These are phyloP conservation scores for Clepsis dumicolana DNA, from an alignment of 2,888 invertebrate species.

Conservation along the genomic window DNA sequence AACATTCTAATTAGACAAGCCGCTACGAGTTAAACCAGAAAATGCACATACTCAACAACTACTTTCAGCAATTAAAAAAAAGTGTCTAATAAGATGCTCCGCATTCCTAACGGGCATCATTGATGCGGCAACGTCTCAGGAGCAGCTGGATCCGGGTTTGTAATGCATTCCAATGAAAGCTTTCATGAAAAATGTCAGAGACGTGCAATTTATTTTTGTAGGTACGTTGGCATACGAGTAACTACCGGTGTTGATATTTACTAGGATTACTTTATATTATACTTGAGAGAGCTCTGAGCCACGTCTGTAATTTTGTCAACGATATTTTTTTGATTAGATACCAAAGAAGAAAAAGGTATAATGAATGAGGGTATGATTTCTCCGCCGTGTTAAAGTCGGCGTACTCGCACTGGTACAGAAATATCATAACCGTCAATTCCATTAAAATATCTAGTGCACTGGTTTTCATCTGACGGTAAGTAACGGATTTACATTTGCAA, in stretches of 20 bases:
- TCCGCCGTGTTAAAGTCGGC: not conserved
- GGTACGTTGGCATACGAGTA: too few species aligned
- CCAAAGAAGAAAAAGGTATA: too few species aligned
- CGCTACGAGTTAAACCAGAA: slow-evolving; percentile 60
- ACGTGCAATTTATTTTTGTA: too few species aligned
- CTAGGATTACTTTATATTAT: too few species aligned
- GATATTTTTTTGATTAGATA: too few species aligned
- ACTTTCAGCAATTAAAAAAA: slow-evolving; percentile 47
- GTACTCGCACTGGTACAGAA: not conserved
- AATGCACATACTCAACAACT: slow-evolving; percentile 58
- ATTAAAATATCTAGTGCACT: slow-evolving; percentile 34
- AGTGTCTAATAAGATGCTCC: slow-evolving; percentile 32
- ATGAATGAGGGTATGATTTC: not conserved
- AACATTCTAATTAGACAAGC: slow-evolving; percentile 69
- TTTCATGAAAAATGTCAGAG: slow-evolving; percentile 5
- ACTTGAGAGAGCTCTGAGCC: too few species aligned
- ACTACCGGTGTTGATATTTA: too few species aligned
- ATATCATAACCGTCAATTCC: slow-evolving; percentile 18
- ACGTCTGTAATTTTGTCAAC: too few species aligned
- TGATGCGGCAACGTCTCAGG: slow-evolving; percentile 24
- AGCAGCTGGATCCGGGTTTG: slow-evolving; percentile 21
- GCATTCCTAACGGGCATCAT: slow-evolving; percentile 35
- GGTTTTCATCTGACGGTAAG: slow-evolving; percentile 49
- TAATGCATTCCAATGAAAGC: slow-evolving; percentile 9
- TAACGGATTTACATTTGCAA: slow-evolving; percentile 74